These are phyloP conservation scores for Gadopsis marmoratus DNA, from an alignment of 2,797 vertebrate genomes.

Conservation along the genomic window DNA sequence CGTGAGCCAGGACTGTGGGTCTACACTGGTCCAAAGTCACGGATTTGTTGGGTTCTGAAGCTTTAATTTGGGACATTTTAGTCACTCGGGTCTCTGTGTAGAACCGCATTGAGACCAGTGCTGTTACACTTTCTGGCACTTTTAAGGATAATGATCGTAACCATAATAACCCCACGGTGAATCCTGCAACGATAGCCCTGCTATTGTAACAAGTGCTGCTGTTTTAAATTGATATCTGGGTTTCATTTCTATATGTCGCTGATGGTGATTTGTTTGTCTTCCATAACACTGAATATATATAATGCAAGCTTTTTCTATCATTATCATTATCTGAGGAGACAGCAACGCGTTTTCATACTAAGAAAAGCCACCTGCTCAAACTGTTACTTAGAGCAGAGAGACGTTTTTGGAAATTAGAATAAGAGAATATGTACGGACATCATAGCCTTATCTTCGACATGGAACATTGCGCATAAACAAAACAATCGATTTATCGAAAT, in stretches of 20 bases:
- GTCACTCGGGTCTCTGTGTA: background rate
- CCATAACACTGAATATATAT: background rate
- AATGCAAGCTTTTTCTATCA: background rate
- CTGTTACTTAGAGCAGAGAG: background rate
- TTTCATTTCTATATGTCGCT: background rate
- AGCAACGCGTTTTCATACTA: accelerated
- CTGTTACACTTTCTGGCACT: background rate
- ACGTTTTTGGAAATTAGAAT: background rate
- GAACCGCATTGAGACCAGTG: background rate
- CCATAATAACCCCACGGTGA: no score
- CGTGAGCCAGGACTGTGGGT: background rate
- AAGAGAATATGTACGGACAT: background rate
- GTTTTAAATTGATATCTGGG: background rate
- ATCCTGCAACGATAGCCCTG: no score
- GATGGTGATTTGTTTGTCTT: background rate
- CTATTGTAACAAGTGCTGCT: slow-evolving; percentile 9
- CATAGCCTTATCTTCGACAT: background rate
- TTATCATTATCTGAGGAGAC: background rate
- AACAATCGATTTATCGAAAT: background rate
- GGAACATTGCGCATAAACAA: no score
- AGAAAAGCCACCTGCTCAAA: background rate
- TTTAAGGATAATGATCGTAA: background rate
- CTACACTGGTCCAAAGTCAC: background rate
- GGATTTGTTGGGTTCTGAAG: background rate
- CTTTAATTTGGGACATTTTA: background rate